Conservation (phyloP, 2,888 invertebrate species). For the Eupeodes luniger region DNA sequence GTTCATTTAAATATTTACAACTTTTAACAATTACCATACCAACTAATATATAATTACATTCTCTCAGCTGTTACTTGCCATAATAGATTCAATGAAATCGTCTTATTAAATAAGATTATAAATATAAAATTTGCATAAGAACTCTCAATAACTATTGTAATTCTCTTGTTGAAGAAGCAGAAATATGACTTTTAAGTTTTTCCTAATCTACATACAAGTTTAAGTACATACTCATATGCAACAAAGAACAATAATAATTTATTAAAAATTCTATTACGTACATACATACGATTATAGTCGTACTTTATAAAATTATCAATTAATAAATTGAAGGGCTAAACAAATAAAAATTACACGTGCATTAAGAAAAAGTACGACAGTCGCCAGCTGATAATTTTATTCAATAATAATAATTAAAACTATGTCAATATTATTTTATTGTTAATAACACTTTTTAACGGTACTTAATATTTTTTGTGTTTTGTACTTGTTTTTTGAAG, state of each 20-base stretch:
- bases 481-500: background rate
- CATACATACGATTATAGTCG: too few species aligned
- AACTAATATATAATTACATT: background rate
- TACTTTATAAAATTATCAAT: background rate
- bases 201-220: background rate
- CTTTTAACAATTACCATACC: background rate
- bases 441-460: background rate
- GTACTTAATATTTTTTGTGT: background rate
- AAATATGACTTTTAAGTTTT: background rate
- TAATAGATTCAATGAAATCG: background rate
- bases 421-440: background rate
- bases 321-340: background rate
- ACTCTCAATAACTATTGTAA: background rate
- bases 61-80: too few species aligned
- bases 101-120: background rate
- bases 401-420: conserved; percentile 8
- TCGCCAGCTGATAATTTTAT: background rate
- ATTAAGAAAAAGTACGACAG: conserved; percentile 1
- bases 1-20: too few species aligned
- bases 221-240: background rate
- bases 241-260: background rate
- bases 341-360: background rate
- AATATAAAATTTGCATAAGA: conserved; percentile 5
- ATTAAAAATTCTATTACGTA: background rate
- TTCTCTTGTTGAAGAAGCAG: too few species aligned